phyloP scores from a whole-genome alignment of 2,797 vertebrate genomes.

The Hoplostethus mediterraneus region DNA sequence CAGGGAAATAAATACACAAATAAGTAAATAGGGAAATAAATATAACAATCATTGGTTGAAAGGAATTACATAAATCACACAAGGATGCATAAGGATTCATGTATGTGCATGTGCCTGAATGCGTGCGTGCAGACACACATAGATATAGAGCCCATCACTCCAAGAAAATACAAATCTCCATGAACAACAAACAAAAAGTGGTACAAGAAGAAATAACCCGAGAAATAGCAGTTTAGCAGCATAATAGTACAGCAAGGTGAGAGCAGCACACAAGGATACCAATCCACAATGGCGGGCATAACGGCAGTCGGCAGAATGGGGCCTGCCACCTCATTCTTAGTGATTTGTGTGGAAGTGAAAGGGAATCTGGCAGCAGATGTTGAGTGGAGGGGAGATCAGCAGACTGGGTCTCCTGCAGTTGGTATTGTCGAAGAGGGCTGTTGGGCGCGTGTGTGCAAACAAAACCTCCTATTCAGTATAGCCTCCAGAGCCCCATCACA shows the following conservation, averaged over 20 bases:
- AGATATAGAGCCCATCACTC: conserved; percentile 13
- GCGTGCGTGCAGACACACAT: conserved; percentile 16
- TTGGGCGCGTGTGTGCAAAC: conserved; percentile 56
- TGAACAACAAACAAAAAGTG: conserved; percentile 12
- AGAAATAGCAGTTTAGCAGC: conserved; percentile 33
- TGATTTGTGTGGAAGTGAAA: conserved; percentile 71
- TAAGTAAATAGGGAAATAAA: no score
- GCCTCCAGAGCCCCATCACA: conserved; percentile 59
- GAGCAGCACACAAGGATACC: conserved; percentile 14
- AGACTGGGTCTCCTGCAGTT: conserved; percentile 51
- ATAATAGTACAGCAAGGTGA: conserved; percentile 30
- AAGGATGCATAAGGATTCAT: conserved; percentile 10
- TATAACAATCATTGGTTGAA: conserved; percentile 66
- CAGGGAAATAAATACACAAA: no score
- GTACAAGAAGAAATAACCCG: conserved; percentile 29
- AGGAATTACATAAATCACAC: conserved; percentile 35
- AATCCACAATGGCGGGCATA: conserved; percentile 17
- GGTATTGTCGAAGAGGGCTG: conserved; percentile 61
- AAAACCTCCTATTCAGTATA: conserved; percentile 71
- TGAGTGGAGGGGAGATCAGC: conserved; percentile 37
- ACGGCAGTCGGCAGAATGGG: conserved; percentile 38
- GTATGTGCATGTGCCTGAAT: background rate
- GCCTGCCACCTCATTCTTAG: conserved; percentile 42
- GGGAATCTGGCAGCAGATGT: conserved; percentile 77
- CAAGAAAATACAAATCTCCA: conserved; percentile 7